A percentile compares a stretch with the other conserved stretches of the same genome.
phyloP scores from a whole-genome alignment of 2,797 vertebrate species.

The Margarornis squamiger region DNA sequence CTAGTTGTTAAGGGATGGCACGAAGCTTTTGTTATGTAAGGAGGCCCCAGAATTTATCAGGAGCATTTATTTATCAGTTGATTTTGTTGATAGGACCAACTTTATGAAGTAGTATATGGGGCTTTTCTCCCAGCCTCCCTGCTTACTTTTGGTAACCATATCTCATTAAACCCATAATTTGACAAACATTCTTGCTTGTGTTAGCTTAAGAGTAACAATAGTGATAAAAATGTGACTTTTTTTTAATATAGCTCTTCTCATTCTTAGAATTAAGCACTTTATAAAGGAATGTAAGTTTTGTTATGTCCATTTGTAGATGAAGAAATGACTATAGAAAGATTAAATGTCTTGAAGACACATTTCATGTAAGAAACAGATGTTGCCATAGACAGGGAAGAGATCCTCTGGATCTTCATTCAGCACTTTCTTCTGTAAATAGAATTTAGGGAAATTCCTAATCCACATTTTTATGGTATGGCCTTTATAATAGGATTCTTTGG shows the following conservation, averaged over 20 bases:
- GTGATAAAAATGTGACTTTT: background rate
- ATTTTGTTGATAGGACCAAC: background rate
- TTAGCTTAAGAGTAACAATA: background rate
- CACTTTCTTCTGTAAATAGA: slow-evolving; percentile 39
- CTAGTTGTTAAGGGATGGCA: background rate
- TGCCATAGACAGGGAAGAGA: background rate
- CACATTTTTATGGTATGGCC: background rate
- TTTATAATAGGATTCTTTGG: slow-evolving; percentile 2
- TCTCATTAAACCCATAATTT: background rate
- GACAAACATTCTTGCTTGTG: background rate
- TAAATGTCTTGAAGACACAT: background rate
- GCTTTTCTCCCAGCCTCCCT: background rate
- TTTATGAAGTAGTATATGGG: background rate
- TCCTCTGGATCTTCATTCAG: background rate
- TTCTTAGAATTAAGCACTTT: background rate
- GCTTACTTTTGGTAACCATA: background rate
- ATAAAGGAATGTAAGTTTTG: background rate
- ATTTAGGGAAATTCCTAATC: slow-evolving; percentile 22
- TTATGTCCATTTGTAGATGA: background rate
- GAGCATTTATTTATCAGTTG: background rate
- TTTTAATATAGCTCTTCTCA: background rate
- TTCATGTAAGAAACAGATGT: background rate
- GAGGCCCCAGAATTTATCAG: background rate
- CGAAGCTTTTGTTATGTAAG: background rate
- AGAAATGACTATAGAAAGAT: background rate